These are phyloP conservation scores for Heteromurus nitidus DNA, from an alignment of 2,888 invertebrate species.

Conservation along the genomic window DNA sequence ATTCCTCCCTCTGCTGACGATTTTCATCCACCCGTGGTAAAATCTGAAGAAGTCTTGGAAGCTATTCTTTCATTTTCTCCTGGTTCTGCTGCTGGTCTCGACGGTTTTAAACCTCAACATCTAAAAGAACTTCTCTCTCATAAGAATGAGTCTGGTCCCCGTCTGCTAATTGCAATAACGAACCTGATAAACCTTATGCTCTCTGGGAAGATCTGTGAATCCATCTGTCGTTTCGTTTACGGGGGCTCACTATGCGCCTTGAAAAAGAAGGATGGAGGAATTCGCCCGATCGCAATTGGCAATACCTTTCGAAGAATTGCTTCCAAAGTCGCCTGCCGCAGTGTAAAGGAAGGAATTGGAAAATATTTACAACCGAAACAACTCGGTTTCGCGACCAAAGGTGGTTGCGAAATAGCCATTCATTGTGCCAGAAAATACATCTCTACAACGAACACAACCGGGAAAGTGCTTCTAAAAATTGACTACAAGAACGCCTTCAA, in stretches of 20 bases:
- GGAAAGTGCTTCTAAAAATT: not conserved
- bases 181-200: not conserved
- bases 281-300: slow-evolving; percentile 33
- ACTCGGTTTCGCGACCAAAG: not conserved
- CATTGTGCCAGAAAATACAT: not conserved
- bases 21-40: not conserved
- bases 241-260: slow-evolving; percentile 26
- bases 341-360: not conserved
- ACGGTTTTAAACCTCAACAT: slow-evolving; percentile 21
- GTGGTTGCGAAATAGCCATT: not conserved
- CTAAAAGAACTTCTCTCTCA: slow-evolving; percentile 20
- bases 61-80: not conserved
- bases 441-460: no score
- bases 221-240: not conserved
- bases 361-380: not conserved
- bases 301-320: not conserved
- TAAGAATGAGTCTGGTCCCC: not conserved
- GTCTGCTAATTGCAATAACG: not conserved
- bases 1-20: not conserved
- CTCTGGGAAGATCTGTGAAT: not conserved
- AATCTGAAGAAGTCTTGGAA: not conserved
- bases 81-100: slow-evolving; percentile 27
- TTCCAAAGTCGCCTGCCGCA: not conserved
- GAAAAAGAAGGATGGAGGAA: slow-evolving; percentile 34
- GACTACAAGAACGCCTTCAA: slow-evolving; percentile 1